Conservation (phyloP, 2,797 vertebrate genomes). For the Tolypeutes matacus region DNA sequence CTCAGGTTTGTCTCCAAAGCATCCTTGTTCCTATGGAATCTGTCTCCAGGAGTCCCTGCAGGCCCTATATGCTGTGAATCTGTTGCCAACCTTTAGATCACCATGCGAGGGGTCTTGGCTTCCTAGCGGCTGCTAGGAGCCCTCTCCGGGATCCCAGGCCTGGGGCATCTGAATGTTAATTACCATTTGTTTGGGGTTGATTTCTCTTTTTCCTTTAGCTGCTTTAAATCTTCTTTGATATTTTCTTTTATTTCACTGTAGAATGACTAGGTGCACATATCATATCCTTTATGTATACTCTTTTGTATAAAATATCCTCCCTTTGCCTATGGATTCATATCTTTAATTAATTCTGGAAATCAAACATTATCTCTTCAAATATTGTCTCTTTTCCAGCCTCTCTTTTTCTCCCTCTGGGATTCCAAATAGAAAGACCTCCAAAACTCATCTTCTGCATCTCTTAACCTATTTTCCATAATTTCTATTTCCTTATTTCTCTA, state of each 20-base stretch:
- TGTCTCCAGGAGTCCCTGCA: too few relatives aligned
- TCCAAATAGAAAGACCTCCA: not conserved
- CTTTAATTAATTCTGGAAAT: not conserved
- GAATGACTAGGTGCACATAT: not conserved
- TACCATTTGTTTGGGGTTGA: not conserved
- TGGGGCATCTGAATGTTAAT: too few relatives aligned
- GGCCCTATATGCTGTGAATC: too few relatives aligned
- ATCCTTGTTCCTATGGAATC: conserved; percentile 87
- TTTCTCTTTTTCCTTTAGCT: not conserved
- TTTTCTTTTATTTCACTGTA: not conserved
- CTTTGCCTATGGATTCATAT: not conserved
- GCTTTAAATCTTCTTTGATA: not conserved
- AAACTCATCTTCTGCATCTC: not conserved
- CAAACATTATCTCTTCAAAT: not conserved
- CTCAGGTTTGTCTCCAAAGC: conserved; percentile 92
- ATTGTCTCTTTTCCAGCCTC: not conserved
- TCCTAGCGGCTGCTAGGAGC: too few relatives aligned
- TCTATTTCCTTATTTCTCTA: not conserved
- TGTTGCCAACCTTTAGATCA: too few relatives aligned
- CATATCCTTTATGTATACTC: too few relatives aligned
- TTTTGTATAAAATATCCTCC: not conserved
- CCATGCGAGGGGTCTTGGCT: too few relatives aligned
- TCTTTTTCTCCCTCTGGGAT: not conserved
- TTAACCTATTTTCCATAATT: not conserved
- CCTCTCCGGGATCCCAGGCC: too few relatives aligned